Base-by-base conservation (phyloP, 1,140 invertebrate species). In the Cotesia chilonis region DNA sequence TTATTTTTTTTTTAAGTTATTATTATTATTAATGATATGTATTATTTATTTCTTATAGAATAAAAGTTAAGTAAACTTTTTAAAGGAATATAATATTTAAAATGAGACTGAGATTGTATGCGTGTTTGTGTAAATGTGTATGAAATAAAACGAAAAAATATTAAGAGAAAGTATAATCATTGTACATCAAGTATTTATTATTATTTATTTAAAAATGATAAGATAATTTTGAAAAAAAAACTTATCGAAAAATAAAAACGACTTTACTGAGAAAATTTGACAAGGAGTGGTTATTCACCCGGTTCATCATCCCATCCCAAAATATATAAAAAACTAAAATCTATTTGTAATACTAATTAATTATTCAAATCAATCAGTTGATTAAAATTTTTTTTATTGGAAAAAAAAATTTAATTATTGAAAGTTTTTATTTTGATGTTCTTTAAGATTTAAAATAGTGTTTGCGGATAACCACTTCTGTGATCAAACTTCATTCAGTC, bases 271-370 rank as follows among this genome's bases (percentile, higher is more conserved):
- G 81, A 75, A 82, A 82, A 83, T 81, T 83, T 82, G 79, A 83
- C 81, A 74, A 83, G 82, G 81, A 83, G 82, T 83, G 82, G 82
- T 83, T 83, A 83, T 83, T 83, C 71, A 82, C 81, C 82, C 81
- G 81, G 79, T 83, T 77, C 78, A 72, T 76, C 76, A 76, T 78
- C 79, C 80, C 73, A 76, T 82, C 78, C 81, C 71, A 36, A 4
- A 41, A 65, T 47, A 47, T 9, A 47, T 10, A 47, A 47, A 47
- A 47, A 57, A 47, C 2, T 57, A 6, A 57, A 57, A 14, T 57
- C 5, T 14, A 20, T 57, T 4, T 57, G 20, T 5, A 57, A 57
- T 57, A 0, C 54, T 14, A 57, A 57, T 7, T 57, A 14, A 57
- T 17, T 14, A 14, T 17, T 57, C 3, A 20, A 63, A 63, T 20